Evolutionary conservation across 2,113 vertebrate genomes (phyloP).

Genomic region (Gnathonemus echidnorhynchus): DNA sequence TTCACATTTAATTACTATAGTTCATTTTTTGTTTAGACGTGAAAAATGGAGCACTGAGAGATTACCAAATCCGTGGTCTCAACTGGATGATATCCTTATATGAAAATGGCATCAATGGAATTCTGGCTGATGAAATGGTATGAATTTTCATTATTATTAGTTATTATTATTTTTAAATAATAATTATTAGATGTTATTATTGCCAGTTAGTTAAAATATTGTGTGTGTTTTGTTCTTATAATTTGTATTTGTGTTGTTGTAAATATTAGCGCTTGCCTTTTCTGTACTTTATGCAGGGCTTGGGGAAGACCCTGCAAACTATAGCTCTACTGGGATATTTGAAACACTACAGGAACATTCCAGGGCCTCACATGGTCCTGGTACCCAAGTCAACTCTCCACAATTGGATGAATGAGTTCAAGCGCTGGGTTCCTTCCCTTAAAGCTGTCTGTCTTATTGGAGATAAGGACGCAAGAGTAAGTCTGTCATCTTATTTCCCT

Average conservation of each 20-base stretch:
- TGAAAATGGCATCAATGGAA: slow-evolving; percentile 86
- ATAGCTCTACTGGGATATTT: slow-evolving; percentile 80
- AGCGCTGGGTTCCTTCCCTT: slow-evolving; percentile 78
- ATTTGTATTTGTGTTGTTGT: not conserved
- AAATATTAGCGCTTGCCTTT: not conserved
- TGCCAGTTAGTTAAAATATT: not conserved
- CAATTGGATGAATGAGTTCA: slow-evolving; percentile 89
- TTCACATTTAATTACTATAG: not conserved
- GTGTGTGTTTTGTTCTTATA: slow-evolving; percentile 3
- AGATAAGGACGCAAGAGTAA: slow-evolving; percentile 78
- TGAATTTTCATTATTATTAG: slow-evolving; percentile 29
- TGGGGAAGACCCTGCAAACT: slow-evolving; percentile 82
- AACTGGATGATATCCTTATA: slow-evolving; percentile 89
- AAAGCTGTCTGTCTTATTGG: slow-evolving; percentile 81
- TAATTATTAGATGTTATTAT: not conserved
- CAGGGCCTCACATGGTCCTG: slow-evolving; percentile 84
- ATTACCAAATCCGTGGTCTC: slow-evolving; percentile 81
- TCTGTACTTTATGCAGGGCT: slow-evolving; percentile 58
- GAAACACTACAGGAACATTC: slow-evolving; percentile 82
- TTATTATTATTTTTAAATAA: not conserved
- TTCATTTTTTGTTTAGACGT: slow-evolving; percentile 60
- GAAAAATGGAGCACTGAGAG: slow-evolving; percentile 75
- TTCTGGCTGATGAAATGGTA: slow-evolving; percentile 90
- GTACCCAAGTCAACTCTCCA: slow-evolving; percentile 83
- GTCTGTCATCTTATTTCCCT: slow-evolving; percentile 22